These are phyloP conservation scores for Sciurus vulgaris DNA, from an alignment of 2,797 vertebrate species.

Conservation along the genomic window DNA sequence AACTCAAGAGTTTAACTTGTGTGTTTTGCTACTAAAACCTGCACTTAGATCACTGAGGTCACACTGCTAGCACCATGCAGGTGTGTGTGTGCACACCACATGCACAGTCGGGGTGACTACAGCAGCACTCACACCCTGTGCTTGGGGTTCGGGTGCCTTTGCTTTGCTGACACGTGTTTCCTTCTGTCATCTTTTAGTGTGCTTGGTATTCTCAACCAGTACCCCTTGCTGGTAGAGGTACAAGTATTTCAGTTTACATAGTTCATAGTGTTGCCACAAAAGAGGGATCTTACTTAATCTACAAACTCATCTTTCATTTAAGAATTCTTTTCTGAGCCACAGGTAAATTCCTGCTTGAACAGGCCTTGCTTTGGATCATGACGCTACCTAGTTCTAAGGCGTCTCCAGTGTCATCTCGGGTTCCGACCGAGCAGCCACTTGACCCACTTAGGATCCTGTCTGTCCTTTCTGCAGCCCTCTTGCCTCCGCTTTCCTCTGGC, in stretches of 20 bases:
- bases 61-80: neutral
- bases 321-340: neutral
- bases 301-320: neutral
- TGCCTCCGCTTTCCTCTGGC: neutral
- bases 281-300: neutral
- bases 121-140: no score
- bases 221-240: neutral
- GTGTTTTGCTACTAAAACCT: neutral
- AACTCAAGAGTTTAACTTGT: neutral
- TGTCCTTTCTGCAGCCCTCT: neutral
- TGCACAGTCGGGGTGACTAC: fast-evolving
- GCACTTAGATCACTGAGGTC: neutral
- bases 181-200: neutral
- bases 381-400: neutral
- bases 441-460: neutral
- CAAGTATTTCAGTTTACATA: neutral
- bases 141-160: neutral
- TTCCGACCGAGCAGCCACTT: neutral
- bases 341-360: neutral
- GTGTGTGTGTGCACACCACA: neutral
- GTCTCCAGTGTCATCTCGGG: neutral
- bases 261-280: neutral
- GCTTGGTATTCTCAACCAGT: neutral
- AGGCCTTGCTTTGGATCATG: no score
- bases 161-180: neutral